Conservation (phyloP, 1,140 invertebrate genomes). For the Conopomorpha cramerella region DNA sequence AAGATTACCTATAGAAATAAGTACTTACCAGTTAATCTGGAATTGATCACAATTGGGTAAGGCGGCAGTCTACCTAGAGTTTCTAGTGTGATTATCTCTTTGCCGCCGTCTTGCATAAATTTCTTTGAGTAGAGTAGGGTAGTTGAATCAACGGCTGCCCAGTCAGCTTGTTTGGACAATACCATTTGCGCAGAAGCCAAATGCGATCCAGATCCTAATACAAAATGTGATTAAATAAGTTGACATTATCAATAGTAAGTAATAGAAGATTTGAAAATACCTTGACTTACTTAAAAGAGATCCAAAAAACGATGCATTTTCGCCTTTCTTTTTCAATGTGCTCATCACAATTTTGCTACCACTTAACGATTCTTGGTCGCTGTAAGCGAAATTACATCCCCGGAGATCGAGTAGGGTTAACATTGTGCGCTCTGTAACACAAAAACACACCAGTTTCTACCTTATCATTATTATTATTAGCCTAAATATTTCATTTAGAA, state of each 20-base stretch:
- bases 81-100: conserved; percentile 61
- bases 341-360: conserved; percentile 61
- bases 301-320: conserved; percentile 68
- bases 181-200: conserved; percentile 67
- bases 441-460: no score
- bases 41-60: conserved; percentile 64
- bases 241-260: not conserved
- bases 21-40: conserved; percentile 55
- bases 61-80: conserved; percentile 67
- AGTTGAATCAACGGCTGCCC: conserved; percentile 66
- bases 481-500: no score
- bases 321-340: conserved; percentile 62
- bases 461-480: no score
- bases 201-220: conserved; percentile 63
- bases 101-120: conserved; percentile 60
- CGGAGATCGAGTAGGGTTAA: conserved; percentile 63
- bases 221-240: conserved; percentile 4
- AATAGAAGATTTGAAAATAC: no score
- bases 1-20: conserved; percentile 4
- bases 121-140: conserved; percentile 61
- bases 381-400: conserved; percentile 64
- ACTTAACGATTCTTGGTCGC: conserved; percentile 60
- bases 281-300: conserved; percentile 60
- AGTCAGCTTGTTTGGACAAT: conserved; percentile 63
- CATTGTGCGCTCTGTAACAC: conserved; percentile 59